Conservation (phyloP, 2,113 vertebrate species). For the Tor tambroides region DNA sequence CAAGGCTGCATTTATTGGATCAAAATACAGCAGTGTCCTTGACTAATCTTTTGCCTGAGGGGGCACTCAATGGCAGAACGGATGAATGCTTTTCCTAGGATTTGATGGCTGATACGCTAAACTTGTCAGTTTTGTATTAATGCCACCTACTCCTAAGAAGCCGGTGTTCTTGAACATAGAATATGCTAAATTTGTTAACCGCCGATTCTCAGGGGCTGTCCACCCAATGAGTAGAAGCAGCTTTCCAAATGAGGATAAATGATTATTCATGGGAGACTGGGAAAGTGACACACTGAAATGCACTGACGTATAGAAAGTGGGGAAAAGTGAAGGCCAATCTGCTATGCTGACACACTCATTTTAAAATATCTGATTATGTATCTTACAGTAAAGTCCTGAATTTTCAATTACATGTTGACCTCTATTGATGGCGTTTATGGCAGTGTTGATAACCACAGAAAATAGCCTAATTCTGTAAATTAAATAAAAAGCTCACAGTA, state of each 20-base stretch:
- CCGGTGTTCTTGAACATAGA: slow-evolving; percentile 42
- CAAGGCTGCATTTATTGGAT: background rate
- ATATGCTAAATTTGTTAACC: background rate
- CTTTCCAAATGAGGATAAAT: slow-evolving; percentile 14
- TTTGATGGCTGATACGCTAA: background rate
- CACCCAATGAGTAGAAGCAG: slow-evolving; percentile 30
- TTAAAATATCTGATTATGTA: background rate
- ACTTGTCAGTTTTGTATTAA: slow-evolving; percentile 55
- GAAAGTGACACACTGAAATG: background rate
- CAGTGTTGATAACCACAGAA: too few species aligned
- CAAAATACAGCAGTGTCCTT: slow-evolving; percentile 10
- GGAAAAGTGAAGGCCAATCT: background rate
- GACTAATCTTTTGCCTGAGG: slow-evolving; percentile 35
- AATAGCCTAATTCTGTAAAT: too few species aligned
- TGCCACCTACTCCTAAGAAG: slow-evolving; percentile 49
- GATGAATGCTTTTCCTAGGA: background rate
- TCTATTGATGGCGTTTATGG: too few species aligned
- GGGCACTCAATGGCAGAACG: background rate
- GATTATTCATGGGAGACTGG: background rate
- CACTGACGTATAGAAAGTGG: too few species aligned
- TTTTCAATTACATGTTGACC: too few species aligned
- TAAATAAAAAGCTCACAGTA: too few species aligned
- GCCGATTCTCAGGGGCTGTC: background rate
- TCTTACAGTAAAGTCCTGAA: too few species aligned
- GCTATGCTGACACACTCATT: background rate